Conservation (phyloP, 2,888 invertebrate genomes). For the Drosophila anomalata region DNA sequence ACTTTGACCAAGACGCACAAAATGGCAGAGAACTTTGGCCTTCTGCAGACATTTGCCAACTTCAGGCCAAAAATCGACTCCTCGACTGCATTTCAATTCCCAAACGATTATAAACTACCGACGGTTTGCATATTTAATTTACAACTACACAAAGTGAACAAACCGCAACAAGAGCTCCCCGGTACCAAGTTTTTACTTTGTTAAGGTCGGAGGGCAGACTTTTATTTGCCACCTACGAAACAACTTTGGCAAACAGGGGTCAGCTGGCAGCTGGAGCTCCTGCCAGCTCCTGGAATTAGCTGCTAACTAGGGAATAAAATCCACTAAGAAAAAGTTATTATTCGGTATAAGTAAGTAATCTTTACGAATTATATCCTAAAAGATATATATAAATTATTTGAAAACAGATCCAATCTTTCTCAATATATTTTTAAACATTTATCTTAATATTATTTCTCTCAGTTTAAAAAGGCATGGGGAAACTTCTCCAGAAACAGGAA, state of each 20-base stretch:
- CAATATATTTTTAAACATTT: background rate
- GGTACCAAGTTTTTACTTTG: constrained; percentile 69
- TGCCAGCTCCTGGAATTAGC: constrained; percentile 60
- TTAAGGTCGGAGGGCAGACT: constrained; percentile 70
- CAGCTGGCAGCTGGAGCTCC: constrained; percentile 30
- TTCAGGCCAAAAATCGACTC: constrained; percentile 50
- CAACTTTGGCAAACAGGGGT: constrained; percentile 28
- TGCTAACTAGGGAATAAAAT: constrained; percentile 44
- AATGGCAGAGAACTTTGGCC: constrained; percentile 43
- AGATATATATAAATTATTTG: no score
- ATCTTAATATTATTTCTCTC: constrained; percentile 1
- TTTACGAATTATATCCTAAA: no score
- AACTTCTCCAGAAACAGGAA: constrained; percentile 47
- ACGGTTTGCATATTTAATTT: constrained; percentile 79
- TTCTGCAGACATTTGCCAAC: constrained; percentile 60
- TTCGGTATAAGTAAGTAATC: no score
- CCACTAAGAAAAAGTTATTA: background rate
- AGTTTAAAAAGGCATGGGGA: background rate
- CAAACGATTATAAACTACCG: constrained; percentile 76
- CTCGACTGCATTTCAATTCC: constrained; percentile 79
- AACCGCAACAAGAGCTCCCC: constrained; percentile 50
- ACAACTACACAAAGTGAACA: constrained; percentile 72
- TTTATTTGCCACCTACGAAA: constrained; percentile 67
- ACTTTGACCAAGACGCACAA: constrained; percentile 62
- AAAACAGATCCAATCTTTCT: background rate